A percentile compares a stretch with the other conserved stretches of the same genome.
phyloP scores from a whole-genome alignment of 2,888 invertebrate species.

The Anorthoa munda region DNA sequence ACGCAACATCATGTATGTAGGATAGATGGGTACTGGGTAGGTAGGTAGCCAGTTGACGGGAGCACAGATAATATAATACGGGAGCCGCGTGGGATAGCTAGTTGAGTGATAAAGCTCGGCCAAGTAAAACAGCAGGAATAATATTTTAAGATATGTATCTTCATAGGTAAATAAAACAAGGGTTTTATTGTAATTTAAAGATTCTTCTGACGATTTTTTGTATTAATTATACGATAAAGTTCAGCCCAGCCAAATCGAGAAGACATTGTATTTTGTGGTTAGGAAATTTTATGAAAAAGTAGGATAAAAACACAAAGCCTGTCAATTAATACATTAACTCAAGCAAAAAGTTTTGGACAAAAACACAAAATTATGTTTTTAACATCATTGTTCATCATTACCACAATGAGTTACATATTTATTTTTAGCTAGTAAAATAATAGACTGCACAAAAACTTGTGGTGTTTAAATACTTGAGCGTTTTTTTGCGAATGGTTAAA shows the following conservation, averaged over 20 bases:
- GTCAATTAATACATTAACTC: not conserved
- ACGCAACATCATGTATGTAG: too few species aligned
- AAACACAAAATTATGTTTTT: not conserved
- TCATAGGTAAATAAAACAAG: too few species aligned
- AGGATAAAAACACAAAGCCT: conserved; percentile 1
- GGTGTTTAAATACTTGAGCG: not conserved
- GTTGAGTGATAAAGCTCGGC: not conserved
- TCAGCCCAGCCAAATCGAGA: not conserved
- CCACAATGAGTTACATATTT: conserved; percentile 11
- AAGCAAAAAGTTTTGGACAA: conserved; percentile 8
- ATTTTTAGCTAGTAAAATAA: conserved; percentile 7
- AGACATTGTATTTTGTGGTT: not conserved
- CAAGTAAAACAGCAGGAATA: too few species aligned
- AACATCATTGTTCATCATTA: conserved; percentile 1
- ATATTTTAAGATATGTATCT: too few species aligned
- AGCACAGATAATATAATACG: too few species aligned
- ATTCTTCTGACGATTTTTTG: not conserved
- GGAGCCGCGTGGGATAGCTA: too few species aligned
- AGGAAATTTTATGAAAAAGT: not conserved
- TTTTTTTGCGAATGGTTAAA: not conserved
- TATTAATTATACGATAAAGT: not conserved
- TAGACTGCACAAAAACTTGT: conserved; percentile 10
- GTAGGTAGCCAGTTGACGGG: too few species aligned
- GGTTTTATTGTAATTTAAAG: too few species aligned
- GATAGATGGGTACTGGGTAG: too few species aligned